A percentile compares a stretch with the other conserved stretches of the same genome.
These are phyloP conservation scores for Tenthredo livida DNA, from an alignment of 2,888 invertebrate genomes.

Conservation along the genomic window DNA sequence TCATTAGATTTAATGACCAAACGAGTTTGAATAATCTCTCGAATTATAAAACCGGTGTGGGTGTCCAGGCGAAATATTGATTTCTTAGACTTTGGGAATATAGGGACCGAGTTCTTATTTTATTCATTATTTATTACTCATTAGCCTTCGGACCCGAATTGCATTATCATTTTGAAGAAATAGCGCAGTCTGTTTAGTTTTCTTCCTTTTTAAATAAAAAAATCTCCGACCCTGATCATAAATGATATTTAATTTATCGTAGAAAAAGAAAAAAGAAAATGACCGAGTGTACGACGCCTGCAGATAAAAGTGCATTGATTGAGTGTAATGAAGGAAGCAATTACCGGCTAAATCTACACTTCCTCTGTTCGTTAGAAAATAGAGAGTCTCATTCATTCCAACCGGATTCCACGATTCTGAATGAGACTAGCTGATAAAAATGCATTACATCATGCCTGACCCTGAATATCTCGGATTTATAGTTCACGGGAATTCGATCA, in stretches of 20 bases:
- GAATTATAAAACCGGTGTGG: neutral
- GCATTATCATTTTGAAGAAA: too few relatives aligned
- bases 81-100: too few relatives aligned
- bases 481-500: neutral
- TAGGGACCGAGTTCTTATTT: too few relatives aligned
- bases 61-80: too few relatives aligned
- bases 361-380: constrained; percentile 11
- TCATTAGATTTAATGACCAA: neutral
- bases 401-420: constrained; percentile 32
- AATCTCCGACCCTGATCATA: neutral
- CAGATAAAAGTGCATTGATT: neutral
- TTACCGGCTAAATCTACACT: constrained; percentile 23
- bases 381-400: constrained; percentile 30
- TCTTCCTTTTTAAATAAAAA: neutral
- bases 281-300: neutral
- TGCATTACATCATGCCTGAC: neutral
- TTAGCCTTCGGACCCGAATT: too few relatives aligned
- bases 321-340: constrained; percentile 29
- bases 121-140: too few relatives aligned
- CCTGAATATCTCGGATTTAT: neutral
- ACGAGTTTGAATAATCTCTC: neutral
- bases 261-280: neutral
- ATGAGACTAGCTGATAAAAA: neutral
- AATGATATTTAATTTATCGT: neutral
- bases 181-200: neutral